These are phyloP conservation scores for Nasua narica DNA, from an alignment of 2,797 vertebrate species.

Conservation along the genomic window DNA sequence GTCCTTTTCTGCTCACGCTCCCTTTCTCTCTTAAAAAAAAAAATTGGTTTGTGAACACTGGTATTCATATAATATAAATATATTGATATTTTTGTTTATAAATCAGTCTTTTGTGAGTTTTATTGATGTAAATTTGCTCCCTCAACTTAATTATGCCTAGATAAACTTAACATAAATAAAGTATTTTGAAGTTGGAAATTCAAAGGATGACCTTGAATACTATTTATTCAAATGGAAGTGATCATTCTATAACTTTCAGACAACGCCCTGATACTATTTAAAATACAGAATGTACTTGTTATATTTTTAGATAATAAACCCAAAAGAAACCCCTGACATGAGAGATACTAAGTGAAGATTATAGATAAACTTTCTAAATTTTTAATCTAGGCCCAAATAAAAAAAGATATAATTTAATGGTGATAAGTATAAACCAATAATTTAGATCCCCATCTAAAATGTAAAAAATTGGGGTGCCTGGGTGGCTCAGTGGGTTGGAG, in stretches of 20 bases:
- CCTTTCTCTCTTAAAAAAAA: neutral
- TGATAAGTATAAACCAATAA: neutral
- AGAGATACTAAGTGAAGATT: neutral
- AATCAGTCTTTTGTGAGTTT: neutral
- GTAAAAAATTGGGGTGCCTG: too few species aligned
- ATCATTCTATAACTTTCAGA: neutral
- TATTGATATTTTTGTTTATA: neutral
- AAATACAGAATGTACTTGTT: neutral
- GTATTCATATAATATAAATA: neutral
- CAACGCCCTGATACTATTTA: neutral
- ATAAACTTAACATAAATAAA: neutral
- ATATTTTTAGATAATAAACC: neutral
- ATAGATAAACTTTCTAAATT: neutral
- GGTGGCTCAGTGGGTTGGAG: too few species aligned
- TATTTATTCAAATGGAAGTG: neutral
- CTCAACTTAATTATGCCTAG: neutral
- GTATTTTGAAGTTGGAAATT: neutral
- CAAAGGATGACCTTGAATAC: neutral
- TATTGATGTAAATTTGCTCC: neutral
- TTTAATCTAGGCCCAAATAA: neutral
- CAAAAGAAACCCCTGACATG: neutral
- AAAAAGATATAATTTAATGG: neutral
- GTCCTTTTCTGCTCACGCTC: too few species aligned
- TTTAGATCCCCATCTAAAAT: neutral
- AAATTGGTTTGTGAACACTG: neutral